Base-by-base conservation (phyloP, 2,797 vertebrate genomes). In the Psittacula echo region DNA sequence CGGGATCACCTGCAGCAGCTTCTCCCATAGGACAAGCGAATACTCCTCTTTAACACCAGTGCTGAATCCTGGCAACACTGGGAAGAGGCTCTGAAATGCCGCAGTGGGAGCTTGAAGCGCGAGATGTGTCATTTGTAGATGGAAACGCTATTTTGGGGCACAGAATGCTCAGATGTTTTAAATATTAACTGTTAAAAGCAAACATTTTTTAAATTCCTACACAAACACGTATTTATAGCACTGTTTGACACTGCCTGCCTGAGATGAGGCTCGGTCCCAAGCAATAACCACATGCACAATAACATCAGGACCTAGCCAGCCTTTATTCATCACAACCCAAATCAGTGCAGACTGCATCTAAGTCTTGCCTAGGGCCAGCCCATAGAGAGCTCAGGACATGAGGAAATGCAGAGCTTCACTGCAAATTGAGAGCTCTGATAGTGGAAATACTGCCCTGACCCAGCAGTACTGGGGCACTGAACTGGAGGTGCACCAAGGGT, bases 151-250 rank as follows among this genome's bases (percentile, higher is more conserved):
- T 95, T 96, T 83, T 90, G 87, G 89, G 89, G 58, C 1, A 65
- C 2, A 68, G 92, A 95, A 93, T 50, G 22, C 34, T 85, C 62
- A 67, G 89, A 92, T 89, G 89, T 91, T 92, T 93, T 94, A 76
- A 93, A 94, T 96, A 96, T 93, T 94, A 92, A 93, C 94, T 89
- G 93, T 88, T 91, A 91, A 89, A 91, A 92, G 90, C 79, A 95
- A 93, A 92, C 85, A 72, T 74, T 85, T 95, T 61, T 89, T 9
- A 34, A 84, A 80, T 87, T 87, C 94, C 94, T 91, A 86, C 94
- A 91, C 87, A 91, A 94, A 93, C 87, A 85, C 41, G 0, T 78
- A 94, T 92, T 94, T 92, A 89, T 94, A 93, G 79, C 30, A 2
- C 79, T 3, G 42, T 41, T 79, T 87, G 82, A 77, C 85, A 37